Percentiles rank a stretch among this genome's conserved stretches.
phyloP scores from a whole-genome alignment of 2,888 invertebrate genomes.

The Amphimallon solstitiale region DNA sequence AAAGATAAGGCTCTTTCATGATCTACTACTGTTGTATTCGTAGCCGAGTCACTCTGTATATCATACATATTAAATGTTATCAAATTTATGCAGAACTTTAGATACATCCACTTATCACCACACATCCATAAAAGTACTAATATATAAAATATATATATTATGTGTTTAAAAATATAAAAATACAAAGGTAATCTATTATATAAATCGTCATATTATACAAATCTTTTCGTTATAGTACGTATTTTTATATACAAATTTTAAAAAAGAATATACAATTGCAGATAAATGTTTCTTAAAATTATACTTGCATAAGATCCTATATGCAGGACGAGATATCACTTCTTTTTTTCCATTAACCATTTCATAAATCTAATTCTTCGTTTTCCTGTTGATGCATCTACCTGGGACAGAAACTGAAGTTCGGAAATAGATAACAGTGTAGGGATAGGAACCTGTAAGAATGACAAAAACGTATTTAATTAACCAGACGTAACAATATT shows the following conservation, averaged over 20 bases:
- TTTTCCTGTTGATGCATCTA: conserved; percentile 56
- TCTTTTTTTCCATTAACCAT: conserved; percentile 16
- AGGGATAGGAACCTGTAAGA: conserved; percentile 82
- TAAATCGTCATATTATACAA: too few relatives aligned
- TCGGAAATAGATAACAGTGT: conserved; percentile 89
- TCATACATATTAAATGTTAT: too few relatives aligned
- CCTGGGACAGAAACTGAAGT: conserved; percentile 84
- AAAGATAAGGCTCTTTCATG: too few relatives aligned
- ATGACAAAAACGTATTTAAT: conserved; percentile 43
- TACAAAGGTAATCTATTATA: too few relatives aligned
- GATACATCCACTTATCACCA: too few relatives aligned
- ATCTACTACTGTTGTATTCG: too few relatives aligned
- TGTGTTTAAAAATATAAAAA: too few relatives aligned
- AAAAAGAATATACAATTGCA: conserved; percentile 1
- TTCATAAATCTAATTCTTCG: neutral
- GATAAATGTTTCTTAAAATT: conserved; percentile 11
- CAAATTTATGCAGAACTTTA: too few relatives aligned
- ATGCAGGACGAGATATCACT: neutral
- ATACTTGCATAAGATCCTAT: neutral
- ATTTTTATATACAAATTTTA: conserved; percentile 6
- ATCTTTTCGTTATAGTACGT: neutral
- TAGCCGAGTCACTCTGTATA: too few relatives aligned
- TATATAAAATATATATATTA: too few relatives aligned
- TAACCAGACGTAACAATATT: conserved; percentile 37
- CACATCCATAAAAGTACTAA: too few relatives aligned